Conservation (phyloP, 2,113 vertebrate species). For the Rhegmatorhina hoffmannsi region DNA sequence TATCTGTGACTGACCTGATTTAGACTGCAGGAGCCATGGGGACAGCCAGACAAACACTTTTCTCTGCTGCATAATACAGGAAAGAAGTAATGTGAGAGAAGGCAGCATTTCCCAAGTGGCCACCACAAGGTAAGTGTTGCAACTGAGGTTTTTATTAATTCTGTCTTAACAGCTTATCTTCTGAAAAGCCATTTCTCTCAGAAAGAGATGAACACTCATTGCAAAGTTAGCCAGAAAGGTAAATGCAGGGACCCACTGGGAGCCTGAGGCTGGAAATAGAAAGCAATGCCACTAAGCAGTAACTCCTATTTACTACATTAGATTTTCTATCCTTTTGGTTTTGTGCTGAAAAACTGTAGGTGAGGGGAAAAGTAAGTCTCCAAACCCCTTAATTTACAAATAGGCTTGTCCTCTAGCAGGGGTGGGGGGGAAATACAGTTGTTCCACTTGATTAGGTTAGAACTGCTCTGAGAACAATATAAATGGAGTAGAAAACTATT, state of each 20-base stretch:
- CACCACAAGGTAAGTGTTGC: not conserved
- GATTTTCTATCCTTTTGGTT: not conserved
- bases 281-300: not conserved
- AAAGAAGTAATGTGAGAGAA: not conserved
- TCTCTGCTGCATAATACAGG: not conserved
- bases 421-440: not conserved
- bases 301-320: not conserved
- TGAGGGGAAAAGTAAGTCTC: not conserved
- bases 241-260: not conserved
- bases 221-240: not conserved
- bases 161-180: constrained; percentile 35
- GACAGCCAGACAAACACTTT: not conserved
- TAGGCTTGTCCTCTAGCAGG: not conserved
- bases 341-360: not conserved
- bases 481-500: not conserved
- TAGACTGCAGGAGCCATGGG: not conserved
- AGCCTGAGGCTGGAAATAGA: not conserved
- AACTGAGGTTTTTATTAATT: constrained; percentile 19
- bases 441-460: not conserved
- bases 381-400: not conserved
- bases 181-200: not conserved
- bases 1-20: not conserved
- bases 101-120: constrained; percentile 9
- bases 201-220: constrained; percentile 1
- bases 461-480: not conserved